Percentiles rank a stretch among this genome's conserved stretches.
phyloP scores from a whole-genome alignment of 2,113 vertebrate genomes.

The Pica pica region DNA sequence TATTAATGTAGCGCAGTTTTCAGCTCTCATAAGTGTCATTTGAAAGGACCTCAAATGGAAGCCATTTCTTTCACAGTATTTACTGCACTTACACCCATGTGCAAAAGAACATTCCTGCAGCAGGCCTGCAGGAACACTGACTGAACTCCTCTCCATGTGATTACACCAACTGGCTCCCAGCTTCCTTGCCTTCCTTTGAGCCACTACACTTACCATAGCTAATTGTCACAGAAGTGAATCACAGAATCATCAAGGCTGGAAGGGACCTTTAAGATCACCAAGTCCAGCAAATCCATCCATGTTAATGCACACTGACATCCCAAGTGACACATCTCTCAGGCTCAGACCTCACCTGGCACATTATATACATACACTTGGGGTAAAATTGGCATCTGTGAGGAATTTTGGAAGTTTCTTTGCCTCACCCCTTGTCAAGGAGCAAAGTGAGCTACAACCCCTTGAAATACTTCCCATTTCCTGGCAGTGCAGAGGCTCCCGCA shows the following conservation, averaged over 20 bases:
- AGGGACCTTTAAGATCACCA: background rate
- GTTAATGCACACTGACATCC: background rate
- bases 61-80: background rate
- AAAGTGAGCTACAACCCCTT: background rate
- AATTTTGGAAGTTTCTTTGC: background rate
- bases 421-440: background rate
- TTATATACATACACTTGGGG: background rate
- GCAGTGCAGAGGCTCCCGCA: background rate
- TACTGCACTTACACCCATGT: background rate
- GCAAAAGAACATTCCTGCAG: background rate
- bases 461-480: background rate
- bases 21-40: background rate
- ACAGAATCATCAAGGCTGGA: background rate
- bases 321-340: background rate
- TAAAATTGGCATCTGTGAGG: background rate
- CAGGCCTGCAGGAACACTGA: background rate
- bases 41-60: background rate
- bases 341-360: background rate
- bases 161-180: background rate
- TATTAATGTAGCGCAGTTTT: background rate
- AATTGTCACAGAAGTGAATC: background rate
- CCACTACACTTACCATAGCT: background rate
- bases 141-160: background rate
- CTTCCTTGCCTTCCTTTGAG: background rate
- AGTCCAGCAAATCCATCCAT: background rate